These are phyloP conservation scores for Chrysaora quinquecirrha DNA, from an alignment of 30 jellyfish, hydroid and myxozoan species.

Conservation along the genomic window DNA sequence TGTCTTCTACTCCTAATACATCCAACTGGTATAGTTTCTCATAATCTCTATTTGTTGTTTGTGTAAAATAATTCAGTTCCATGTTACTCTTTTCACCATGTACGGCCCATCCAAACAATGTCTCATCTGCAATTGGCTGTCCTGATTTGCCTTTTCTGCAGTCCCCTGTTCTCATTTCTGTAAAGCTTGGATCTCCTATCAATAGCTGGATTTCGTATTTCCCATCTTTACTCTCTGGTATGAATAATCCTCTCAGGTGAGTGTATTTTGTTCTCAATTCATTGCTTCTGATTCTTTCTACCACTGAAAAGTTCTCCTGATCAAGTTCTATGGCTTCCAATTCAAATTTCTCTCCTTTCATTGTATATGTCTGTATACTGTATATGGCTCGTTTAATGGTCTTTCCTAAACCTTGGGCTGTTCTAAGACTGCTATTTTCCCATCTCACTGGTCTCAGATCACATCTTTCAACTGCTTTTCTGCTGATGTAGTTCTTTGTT, in stretches of 20 bases:
- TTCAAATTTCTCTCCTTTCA: conserved; percentile 27
- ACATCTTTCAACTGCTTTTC: conserved; percentile 10
- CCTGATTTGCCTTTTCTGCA: conserved; percentile 31
- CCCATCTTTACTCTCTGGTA: conserved; percentile 63
- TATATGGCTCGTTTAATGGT: background rate
- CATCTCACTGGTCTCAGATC: conserved; percentile 10
- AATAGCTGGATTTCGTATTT: conserved; percentile 34
- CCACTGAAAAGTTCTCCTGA: conserved; percentile 35
- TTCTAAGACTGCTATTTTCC: conserved; percentile 42
- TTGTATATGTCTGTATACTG: background rate
- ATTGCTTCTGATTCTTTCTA: conserved; percentile 31
- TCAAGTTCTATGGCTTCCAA: conserved; percentile 43
- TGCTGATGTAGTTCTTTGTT: conserved; percentile 5
- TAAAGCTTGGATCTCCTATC: conserved; percentile 58
- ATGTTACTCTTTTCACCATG: conserved; percentile 24
- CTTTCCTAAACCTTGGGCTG: conserved; percentile 31
- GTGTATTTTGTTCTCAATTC: conserved; percentile 33
- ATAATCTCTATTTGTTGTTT: no score
- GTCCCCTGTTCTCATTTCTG: conserved; percentile 59
- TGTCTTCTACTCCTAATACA: conserved; percentile 28
- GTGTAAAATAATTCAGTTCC: conserved; percentile 47
- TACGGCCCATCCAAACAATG: conserved; percentile 62
- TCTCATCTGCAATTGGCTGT: conserved; percentile 62
- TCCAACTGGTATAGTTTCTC: no score
- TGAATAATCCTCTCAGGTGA: conserved; percentile 42